These are phyloP conservation scores for Mormyrus lacerda DNA, from an alignment of 2,113 vertebrate species.

Conservation along the genomic window DNA sequence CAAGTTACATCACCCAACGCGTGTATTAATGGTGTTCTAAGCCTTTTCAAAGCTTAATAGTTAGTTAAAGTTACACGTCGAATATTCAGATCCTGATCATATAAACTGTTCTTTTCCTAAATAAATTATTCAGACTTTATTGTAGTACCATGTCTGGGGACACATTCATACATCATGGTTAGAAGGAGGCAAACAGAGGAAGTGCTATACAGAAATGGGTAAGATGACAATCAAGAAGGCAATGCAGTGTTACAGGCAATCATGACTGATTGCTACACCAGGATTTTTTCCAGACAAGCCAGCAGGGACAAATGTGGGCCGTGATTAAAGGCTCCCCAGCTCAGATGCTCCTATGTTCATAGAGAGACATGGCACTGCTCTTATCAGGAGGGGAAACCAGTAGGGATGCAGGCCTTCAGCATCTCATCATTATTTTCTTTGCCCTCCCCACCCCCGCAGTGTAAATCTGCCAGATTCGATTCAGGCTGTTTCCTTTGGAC, in stretches of 20 bases:
- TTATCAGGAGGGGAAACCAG: no score
- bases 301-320: background rate
- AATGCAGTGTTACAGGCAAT: background rate
- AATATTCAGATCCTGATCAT: background rate
- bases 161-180: background rate
- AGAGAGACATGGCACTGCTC: no score
- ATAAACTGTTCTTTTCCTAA: background rate
- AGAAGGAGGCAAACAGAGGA: background rate
- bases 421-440: background rate
- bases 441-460: background rate
- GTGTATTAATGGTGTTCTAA: background rate
- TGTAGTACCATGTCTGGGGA: background rate
- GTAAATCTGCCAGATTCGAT: background rate
- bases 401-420: background rate
- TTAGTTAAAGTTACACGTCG: background rate
- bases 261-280: background rate
- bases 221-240: background rate
- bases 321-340: background rate
- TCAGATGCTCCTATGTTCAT: background rate
- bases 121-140: background rate
- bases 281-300: background rate
- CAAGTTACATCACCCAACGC: background rate
- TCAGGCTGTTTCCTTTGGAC: background rate
- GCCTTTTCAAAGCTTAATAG: background rate
- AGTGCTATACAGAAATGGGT: background rate